Conservation (phyloP, 2,113 vertebrate species). For the Raja brachyura region DNA sequence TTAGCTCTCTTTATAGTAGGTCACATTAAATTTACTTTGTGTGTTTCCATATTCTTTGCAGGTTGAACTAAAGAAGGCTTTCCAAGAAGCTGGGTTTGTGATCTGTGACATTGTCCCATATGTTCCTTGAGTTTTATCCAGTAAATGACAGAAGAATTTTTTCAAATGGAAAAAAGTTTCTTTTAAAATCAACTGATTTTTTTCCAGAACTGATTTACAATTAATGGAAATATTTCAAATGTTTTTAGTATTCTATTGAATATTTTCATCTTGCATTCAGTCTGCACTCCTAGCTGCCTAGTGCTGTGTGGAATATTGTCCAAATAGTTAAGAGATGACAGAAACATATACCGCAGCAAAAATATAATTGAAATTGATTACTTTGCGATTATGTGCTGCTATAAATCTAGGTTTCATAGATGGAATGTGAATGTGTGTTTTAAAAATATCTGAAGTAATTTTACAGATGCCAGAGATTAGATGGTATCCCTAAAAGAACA, state of each 20-base stretch:
- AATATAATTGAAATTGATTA: background rate
- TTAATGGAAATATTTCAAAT: background rate
- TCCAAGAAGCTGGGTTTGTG: slow-evolving; percentile 68
- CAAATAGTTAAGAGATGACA: background rate
- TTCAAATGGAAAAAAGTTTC: background rate
- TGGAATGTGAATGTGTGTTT: background rate
- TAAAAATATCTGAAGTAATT: background rate
- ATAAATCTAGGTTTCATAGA: background rate
- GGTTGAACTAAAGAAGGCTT: slow-evolving; percentile 66
- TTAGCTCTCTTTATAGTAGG: background rate
- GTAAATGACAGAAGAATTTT: background rate
- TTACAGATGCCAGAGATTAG: background rate
- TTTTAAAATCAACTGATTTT: background rate
- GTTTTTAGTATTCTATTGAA: background rate
- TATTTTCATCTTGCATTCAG: background rate
- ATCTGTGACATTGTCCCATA: slow-evolving; percentile 63
- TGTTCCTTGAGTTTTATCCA: slow-evolving; percentile 47
- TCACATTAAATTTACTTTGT: background rate
- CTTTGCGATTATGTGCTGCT: too few species aligned
- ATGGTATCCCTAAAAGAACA: background rate
- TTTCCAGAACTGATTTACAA: background rate
- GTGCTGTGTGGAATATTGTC: background rate
- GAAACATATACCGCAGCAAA: background rate
- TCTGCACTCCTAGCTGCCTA: background rate
- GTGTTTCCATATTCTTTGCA: slow-evolving; percentile 43